Evolutionary conservation across 2,888 invertebrate genomes (phyloP).

Genomic region (Sarcophaga subvicina): DNA sequence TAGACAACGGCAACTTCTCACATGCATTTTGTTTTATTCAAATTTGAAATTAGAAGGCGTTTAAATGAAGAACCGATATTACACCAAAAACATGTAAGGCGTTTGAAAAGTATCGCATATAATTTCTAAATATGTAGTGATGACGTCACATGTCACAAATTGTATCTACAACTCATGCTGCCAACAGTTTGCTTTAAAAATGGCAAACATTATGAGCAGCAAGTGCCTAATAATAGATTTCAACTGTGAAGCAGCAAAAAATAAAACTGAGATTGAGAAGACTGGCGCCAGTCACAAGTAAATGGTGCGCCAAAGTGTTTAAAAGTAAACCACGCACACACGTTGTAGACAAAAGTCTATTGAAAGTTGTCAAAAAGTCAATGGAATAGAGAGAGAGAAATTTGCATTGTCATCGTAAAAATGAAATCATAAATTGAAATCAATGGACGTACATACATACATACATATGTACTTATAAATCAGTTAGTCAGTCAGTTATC

Average conservation of each 20-base stretch:
- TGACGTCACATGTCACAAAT: no score
- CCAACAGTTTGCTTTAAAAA: neutral
- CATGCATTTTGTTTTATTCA: no score
- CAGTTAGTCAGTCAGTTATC: neutral
- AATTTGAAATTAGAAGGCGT: no score
- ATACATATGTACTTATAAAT: no score
- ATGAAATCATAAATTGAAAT: constrained; percentile 24
- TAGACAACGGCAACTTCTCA: no score
- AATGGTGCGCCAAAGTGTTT: constrained; percentile 18
- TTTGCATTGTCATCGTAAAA: constrained; percentile 44
- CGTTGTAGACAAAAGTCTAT: neutral
- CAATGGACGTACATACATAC: constrained; percentile 15
- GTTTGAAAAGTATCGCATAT: no score
- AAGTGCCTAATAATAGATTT: constrained; percentile 29
- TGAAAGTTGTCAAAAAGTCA: constrained; percentile 43
- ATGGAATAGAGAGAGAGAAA: constrained; percentile 28
- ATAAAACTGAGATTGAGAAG: constrained; percentile 1
- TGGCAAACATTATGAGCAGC: neutral
- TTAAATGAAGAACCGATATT: no score
- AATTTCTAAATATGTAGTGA: no score
- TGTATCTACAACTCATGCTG: neutral
- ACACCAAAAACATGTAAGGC: no score
- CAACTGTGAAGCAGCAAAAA: constrained; percentile 20
- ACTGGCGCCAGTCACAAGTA: constrained; percentile 53
- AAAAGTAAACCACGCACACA: neutral